Evolutionary conservation across 2,113 vertebrate species (phyloP).

Genomic region (Megaptera novaeangliae): DNA sequence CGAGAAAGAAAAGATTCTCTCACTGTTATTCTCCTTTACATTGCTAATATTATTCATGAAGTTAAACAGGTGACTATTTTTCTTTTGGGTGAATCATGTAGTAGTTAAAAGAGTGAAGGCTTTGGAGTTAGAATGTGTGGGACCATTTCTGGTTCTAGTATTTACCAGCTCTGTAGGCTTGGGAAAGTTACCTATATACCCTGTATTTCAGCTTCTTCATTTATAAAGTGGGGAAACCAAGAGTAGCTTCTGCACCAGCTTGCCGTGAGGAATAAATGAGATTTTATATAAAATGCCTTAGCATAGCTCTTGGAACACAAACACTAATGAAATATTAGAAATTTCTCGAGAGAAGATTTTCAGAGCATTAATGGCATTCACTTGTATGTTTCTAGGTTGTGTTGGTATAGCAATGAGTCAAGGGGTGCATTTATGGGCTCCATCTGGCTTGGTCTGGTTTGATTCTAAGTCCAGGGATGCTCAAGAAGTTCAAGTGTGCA

Average conservation of each 20-base stretch:
- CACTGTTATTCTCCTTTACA: not conserved
- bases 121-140: not conserved
- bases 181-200: not conserved
- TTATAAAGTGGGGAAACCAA: not conserved
- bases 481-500: not conserved
- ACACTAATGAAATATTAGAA: too few species aligned
- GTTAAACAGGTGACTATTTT: not conserved
- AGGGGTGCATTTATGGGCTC: not conserved
- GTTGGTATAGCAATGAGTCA: not conserved
- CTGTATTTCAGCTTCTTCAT: not conserved
- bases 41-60: not conserved
- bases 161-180: not conserved
- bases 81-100: not conserved
- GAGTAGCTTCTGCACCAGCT: not conserved
- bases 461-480: not conserved
- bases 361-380: not conserved
- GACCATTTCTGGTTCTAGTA: not conserved
- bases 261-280: not conserved
- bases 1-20: not conserved
- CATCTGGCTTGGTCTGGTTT: not conserved
- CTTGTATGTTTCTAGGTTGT: not conserved
- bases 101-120: not conserved
- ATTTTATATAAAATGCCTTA: not conserved
- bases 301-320: not conserved
- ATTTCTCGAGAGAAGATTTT: not conserved